phyloP scores from a whole-genome alignment of 2,113 vertebrate genomes.

The Hiodon alosoides region DNA sequence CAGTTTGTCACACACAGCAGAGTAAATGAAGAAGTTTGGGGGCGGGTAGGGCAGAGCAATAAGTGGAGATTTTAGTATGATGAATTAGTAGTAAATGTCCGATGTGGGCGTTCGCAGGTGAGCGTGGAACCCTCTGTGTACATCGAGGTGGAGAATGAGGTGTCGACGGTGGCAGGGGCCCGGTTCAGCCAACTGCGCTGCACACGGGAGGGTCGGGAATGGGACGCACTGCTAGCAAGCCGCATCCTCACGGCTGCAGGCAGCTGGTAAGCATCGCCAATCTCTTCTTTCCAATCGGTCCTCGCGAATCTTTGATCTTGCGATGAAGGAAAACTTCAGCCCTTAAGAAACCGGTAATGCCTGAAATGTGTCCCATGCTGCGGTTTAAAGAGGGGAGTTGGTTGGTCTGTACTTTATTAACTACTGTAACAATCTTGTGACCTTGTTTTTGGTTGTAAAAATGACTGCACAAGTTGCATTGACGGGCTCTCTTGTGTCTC shows the following conservation, averaged over 20 bases:
- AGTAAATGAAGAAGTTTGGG: no score
- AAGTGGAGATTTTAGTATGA: no score
- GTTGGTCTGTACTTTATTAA: no score
- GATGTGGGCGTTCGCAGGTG: slow-evolving; percentile 57
- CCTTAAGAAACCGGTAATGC: background rate
- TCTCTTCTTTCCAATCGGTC: background rate
- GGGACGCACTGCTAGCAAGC: slow-evolving; percentile 84
- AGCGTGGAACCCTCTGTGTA: slow-evolving; percentile 84
- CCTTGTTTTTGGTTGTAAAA: no score
- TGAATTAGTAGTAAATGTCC: background rate
- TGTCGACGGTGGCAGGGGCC: slow-evolving; percentile 70
- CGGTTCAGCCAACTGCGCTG: slow-evolving; percentile 87
- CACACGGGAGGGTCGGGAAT: slow-evolving; percentile 82
- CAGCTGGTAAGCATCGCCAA: slow-evolving; percentile 71
- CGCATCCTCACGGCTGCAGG: slow-evolving; percentile 80
- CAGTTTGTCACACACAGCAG: background rate
- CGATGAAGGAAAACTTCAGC: background rate
- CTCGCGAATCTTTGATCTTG: background rate
- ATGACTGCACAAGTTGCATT: no score
- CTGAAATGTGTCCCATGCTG: no score
- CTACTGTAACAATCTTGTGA: no score
- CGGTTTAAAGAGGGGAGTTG: no score
- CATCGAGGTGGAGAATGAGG: slow-evolving; percentile 92
- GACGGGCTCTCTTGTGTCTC: background rate
- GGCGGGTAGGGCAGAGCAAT: no score